phyloP scores from a whole-genome alignment of 2,888 invertebrate genomes.

The Amphipoea oculea region DNA sequence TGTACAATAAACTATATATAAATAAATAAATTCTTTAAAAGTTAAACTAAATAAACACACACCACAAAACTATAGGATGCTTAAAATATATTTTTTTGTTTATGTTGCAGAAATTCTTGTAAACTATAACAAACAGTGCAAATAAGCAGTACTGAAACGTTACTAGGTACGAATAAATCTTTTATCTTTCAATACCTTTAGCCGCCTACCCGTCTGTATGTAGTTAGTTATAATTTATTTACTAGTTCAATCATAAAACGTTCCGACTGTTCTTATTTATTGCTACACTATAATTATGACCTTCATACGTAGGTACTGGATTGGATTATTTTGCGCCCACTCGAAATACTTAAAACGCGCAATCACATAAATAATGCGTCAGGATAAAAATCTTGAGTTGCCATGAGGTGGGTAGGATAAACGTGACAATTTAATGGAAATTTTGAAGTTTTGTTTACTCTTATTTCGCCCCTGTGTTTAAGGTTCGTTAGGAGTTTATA shows the following conservation, averaged over 20 bases:
- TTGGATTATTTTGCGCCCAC: conserved; percentile 73
- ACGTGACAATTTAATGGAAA: conserved; percentile 42
- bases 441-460: conserved; percentile 18
- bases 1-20: too few species aligned
- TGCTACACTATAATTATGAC: conserved; percentile 71
- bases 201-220: conserved; percentile 56
- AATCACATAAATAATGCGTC: conserved; percentile 66
- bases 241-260: conserved; percentile 62
- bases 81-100: too few species aligned
- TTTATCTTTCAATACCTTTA: conserved; percentile 33
- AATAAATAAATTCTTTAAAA: too few species aligned
- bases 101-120: too few species aligned
- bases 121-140: neutral
- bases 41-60: too few species aligned
- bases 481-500: conserved; percentile 17
- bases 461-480: conserved; percentile 9
- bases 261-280: conserved; percentile 71
- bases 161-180: conserved; percentile 25
- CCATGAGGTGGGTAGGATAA: conserved; percentile 32
- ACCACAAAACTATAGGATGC: too few species aligned
- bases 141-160: conserved; percentile 5
- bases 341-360: conserved; percentile 63
- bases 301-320: conserved; percentile 67
- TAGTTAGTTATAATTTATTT: conserved; percentile 61
- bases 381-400: conserved; percentile 64